These are phyloP conservation scores for Notodonta ziczac DNA, from an alignment of 2,888 invertebrate genomes.

Conservation along the genomic window DNA sequence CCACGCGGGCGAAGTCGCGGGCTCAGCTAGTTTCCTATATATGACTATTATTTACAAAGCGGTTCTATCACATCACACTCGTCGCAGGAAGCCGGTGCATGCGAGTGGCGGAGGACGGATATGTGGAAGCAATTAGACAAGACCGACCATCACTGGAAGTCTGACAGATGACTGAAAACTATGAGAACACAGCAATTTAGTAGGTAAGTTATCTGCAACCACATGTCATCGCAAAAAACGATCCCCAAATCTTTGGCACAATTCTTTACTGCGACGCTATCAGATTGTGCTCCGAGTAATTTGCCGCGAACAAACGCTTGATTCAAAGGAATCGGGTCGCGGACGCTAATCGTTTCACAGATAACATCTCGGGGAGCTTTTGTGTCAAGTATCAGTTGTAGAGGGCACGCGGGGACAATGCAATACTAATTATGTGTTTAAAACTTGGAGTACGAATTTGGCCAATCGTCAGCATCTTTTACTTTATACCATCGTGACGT, in stretches of 20 bases:
- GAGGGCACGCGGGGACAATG: constrained; percentile 11
- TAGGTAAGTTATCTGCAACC: neutral
- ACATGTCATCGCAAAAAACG: constrained; percentile 1
- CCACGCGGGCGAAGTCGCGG: too few relatives aligned
- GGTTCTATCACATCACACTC: too few relatives aligned
- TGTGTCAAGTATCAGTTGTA: constrained; percentile 37
- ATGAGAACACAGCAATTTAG: too few relatives aligned
- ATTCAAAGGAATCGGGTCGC: constrained; percentile 22
- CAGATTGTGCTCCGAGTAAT: constrained; percentile 45
- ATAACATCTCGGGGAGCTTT: constrained; percentile 45
- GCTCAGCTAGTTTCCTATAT: too few relatives aligned
- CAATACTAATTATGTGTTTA: neutral
- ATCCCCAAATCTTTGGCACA: neutral
- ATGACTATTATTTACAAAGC: too few relatives aligned
- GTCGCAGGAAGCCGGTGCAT: too few relatives aligned
- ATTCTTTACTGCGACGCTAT: constrained; percentile 36
- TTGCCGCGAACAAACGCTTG: constrained; percentile 42
- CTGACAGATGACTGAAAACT: too few relatives aligned
- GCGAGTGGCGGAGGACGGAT: too few relatives aligned
- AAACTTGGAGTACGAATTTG: neutral
- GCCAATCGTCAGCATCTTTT: too few relatives aligned
- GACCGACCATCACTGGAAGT: too few relatives aligned
- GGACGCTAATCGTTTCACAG: constrained; percentile 37
- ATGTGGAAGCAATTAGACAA: too few relatives aligned
- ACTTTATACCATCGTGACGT: too few relatives aligned